Percentiles rank a stretch among this genome's conserved stretches.
Evolutionary conservation across 2,888 invertebrate genomes (phyloP).

Genomic region (Lasioglossum zephyrum): DNA sequence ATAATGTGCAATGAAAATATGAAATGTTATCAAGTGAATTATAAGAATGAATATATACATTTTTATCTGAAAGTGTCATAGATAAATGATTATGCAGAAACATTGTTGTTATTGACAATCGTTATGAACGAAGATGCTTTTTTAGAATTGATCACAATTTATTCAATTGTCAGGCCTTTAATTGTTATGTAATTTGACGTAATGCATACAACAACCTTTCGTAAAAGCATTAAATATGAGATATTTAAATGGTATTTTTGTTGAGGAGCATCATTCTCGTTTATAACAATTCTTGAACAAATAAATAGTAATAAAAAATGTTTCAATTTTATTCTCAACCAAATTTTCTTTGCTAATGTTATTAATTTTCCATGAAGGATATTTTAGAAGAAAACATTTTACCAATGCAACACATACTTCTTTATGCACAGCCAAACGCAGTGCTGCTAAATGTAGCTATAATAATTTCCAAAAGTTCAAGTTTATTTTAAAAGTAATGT

Average conservation of each 20-base stretch:
- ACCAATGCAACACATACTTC: background rate
- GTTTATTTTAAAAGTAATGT: background rate
- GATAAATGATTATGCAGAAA: background rate
- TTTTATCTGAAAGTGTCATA: background rate
- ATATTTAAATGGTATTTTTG: background rate
- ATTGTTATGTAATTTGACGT: background rate
- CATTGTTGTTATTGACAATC: background rate
- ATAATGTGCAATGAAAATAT: background rate
- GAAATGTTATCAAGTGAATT: background rate
- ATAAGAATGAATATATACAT: background rate
- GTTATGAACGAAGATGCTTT: background rate
- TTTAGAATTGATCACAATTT: background rate
- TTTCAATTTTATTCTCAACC: background rate
- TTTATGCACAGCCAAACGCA: background rate
- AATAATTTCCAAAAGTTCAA: background rate
- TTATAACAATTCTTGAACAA: background rate
- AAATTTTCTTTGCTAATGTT: background rate
- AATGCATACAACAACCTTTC: background rate
- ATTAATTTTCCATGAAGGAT: background rate
- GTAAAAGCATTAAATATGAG: background rate
- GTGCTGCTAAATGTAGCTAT: background rate
- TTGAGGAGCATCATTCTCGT: background rate
- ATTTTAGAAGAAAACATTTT: conserved; percentile 11
- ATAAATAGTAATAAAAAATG: background rate
- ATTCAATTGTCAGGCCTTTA: background rate